Percentiles rank a stretch among this genome's conserved stretches.
phyloP scores from a whole-genome alignment of 2,888 invertebrate genomes.

The Criorhina ranunculi region DNA sequence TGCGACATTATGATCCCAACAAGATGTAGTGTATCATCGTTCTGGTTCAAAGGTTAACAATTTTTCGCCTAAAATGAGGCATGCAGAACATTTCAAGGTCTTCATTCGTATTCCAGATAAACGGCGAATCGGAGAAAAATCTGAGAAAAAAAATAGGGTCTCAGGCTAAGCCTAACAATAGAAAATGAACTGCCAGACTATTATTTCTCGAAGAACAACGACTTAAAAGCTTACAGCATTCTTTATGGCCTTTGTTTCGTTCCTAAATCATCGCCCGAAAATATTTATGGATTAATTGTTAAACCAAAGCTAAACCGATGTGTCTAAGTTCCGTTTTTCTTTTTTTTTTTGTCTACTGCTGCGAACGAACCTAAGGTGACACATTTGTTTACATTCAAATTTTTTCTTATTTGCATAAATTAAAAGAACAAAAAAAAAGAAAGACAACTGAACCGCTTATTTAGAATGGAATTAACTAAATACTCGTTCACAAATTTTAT shows the following conservation, averaged over 20 bases:
- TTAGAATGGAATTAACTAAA: slow-evolving; percentile 34
- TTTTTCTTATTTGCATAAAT: slow-evolving; percentile 35
- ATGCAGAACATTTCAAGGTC: too few relatives aligned
- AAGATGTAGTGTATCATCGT: too few relatives aligned
- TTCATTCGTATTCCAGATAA: too few relatives aligned
- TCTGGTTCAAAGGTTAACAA: too few relatives aligned
- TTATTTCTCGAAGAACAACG: too few relatives aligned
- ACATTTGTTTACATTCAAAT: slow-evolving; percentile 32
- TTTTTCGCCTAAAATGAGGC: too few relatives aligned
- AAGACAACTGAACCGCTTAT: neutral
- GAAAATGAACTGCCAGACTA: too few relatives aligned
- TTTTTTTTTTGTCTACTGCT: neutral
- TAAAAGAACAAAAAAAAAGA: slow-evolving; percentile 8
- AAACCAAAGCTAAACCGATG: neutral
- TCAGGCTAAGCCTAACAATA: too few relatives aligned
- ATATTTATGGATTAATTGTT: slow-evolving; percentile 1
- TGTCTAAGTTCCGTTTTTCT: neutral
- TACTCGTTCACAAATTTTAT: slow-evolving; percentile 22
- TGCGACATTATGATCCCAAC: too few relatives aligned
- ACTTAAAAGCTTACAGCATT: too few relatives aligned
- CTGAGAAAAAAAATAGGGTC: too few relatives aligned
- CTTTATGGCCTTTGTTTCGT: neutral
- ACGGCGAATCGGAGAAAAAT: too few relatives aligned
- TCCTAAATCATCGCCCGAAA: slow-evolving; percentile 1
- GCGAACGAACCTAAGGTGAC: slow-evolving; percentile 1